Evolutionary conservation across 2,113 vertebrate genomes (phyloP), one percentile per base, ranked within the genome.

Genomic region (Mormoops blainvillei): DNA sequence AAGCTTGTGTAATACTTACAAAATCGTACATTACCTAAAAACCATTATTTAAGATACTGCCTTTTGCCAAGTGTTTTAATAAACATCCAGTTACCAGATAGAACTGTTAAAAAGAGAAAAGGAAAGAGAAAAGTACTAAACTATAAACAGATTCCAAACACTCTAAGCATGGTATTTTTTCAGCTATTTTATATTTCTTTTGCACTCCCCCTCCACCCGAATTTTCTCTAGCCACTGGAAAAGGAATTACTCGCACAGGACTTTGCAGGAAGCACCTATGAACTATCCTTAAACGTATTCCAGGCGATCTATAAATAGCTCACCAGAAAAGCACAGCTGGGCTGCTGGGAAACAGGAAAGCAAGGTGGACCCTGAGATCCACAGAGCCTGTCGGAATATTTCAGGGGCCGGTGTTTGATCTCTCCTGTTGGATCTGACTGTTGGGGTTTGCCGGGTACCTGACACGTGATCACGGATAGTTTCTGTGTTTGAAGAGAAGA

Each of bases 291-390:
- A 97, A 0, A 81, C 80, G 43, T 86, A 88, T 95, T 97, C 67
- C 94, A 98, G 95, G 93, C 97, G 95, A 71, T 91, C 97, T 98
- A 95, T 97, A 98, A 98, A 98, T 97, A 98, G 95, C 93, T 97
- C 93, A 83, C 56, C 88, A 83, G 96, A 96, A 87, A 78, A 97
- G 92, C 54, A 73, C 77, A 96, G 97, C 41, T 58, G 92, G 97
- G 89, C 95, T 92, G 94, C 96, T 92, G 70, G 86, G 95, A 95
- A 93, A 95, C 84, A 81, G 89, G 96, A 93, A 96, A 96, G 97
- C 95, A 97, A 98, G 95, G 95, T 56, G 92, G 94, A 96, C 94
- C 95, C 95, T 71, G 96, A 98, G 95, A 87, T 70, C 92, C 89
- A 54, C 0, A 10, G 94, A 81, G 96, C 86, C 93, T 93, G 78